Percentiles rank a stretch among this genome's conserved stretches.
phyloP scores from a whole-genome alignment of 2,797 vertebrate genomes.

The Huso huso region DNA sequence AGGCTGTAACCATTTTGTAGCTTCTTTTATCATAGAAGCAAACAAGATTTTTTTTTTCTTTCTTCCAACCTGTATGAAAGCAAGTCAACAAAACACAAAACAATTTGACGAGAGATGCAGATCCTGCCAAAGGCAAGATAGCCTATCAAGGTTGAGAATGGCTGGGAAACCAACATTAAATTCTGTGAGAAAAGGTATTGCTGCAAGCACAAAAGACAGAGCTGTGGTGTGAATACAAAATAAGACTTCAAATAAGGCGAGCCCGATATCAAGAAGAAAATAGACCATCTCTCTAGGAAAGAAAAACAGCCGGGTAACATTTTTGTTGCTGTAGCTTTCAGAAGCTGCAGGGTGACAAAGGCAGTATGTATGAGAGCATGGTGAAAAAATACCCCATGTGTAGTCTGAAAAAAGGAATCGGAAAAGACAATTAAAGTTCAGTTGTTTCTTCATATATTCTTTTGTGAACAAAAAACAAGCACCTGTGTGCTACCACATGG shows the following conservation, averaged over 20 bases:
- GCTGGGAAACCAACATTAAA: constrained; percentile 49
- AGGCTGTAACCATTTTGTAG: constrained; percentile 30
- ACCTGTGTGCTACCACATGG: too few species aligned
- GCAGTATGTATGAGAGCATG: background rate
- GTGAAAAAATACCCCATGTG: background rate
- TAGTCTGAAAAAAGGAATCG: background rate
- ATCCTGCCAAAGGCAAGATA: constrained; percentile 53
- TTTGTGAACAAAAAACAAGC: too few species aligned
- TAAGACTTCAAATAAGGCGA: background rate
- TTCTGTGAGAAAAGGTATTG: constrained; percentile 22
- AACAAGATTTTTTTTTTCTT: constrained; percentile 10
- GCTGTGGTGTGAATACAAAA: constrained; percentile 30
- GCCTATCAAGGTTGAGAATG: constrained; percentile 43
- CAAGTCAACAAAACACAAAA: constrained; percentile 42
- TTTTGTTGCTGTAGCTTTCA: background rate
- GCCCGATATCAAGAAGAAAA: background rate
- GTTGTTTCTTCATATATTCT: background rate
- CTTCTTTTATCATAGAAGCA: constrained; percentile 21
- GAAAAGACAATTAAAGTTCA: background rate
- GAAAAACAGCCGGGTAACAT: background rate
- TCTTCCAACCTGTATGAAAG: constrained; percentile 19
- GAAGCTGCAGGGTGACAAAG: background rate
- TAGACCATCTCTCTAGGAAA: background rate
- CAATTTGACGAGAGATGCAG: constrained; percentile 59
- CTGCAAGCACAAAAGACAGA: constrained; percentile 13